Evolutionary conservation across 2,888 invertebrate genomes (phyloP).

Genomic region (Sphaerophoria taeniata): DNA sequence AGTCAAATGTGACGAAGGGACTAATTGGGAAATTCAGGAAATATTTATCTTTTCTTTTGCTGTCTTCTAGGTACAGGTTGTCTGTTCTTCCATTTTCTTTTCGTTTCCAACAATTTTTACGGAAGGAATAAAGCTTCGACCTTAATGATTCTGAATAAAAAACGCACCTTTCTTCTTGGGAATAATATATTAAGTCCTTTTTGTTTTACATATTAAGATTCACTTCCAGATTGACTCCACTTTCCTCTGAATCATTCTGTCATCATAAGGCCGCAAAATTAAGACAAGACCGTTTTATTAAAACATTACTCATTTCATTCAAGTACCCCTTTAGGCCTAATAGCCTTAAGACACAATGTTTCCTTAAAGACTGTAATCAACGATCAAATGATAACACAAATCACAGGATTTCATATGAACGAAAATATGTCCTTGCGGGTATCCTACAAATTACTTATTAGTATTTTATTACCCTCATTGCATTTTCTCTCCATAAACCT

Average conservation of each 20-base stretch:
- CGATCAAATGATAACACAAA: slow-evolving; percentile 5
- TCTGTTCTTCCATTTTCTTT: too few relatives aligned
- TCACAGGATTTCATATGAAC: background rate
- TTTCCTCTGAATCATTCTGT: background rate
- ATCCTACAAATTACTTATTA: slow-evolving; percentile 6
- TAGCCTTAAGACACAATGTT: background rate
- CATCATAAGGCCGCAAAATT: background rate
- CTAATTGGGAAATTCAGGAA: too few relatives aligned
- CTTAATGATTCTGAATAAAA: too few relatives aligned
- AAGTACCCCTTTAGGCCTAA: background rate
- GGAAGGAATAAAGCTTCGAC: too few relatives aligned
- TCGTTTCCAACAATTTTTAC: too few relatives aligned
- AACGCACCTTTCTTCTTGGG: too few relatives aligned
- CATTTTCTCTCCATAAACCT: background rate
- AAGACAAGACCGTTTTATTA: background rate
- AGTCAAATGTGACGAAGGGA: too few relatives aligned
- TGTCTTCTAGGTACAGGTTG: too few relatives aligned
- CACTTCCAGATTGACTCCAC: too few relatives aligned
- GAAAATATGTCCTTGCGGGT: background rate
- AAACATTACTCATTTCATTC: background rate
- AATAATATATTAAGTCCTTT: too few relatives aligned
- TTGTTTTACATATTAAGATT: too few relatives aligned
- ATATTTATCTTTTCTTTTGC: too few relatives aligned
- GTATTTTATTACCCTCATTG: slow-evolving; percentile 4
- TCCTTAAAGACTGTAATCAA: background rate